Percentiles rank a stretch among this genome's conserved stretches.
phyloP scores from a whole-genome alignment of 2,888 invertebrate genomes.

The Leptogaster cylindrica region DNA sequence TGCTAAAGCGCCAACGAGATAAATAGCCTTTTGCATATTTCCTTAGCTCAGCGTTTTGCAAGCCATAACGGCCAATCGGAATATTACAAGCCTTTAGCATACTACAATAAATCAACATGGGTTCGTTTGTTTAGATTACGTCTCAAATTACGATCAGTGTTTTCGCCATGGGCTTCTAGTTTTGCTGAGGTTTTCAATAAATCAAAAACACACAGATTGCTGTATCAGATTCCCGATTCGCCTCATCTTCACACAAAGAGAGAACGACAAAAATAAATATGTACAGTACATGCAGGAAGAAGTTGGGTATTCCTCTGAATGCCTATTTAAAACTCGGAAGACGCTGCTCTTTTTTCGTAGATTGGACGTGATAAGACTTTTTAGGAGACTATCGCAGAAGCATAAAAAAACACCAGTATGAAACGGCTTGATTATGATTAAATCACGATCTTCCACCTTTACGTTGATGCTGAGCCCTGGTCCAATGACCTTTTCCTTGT shows the following conservation, averaged over 20 bases:
- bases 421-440: constrained; percentile 15
- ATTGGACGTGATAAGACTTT: neutral
- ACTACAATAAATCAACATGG: too few relatives aligned
- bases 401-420: too few relatives aligned
- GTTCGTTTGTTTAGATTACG: too few relatives aligned
- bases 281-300: neutral
- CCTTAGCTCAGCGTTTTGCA: constrained; percentile 1
- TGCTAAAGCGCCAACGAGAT: constrained; percentile 1
- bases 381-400: constrained; percentile 3
- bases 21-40: too few relatives aligned
- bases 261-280: too few relatives aligned
- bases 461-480: neutral
- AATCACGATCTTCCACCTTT: constrained; percentile 18
- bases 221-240: too few relatives aligned
- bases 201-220: constrained; percentile 20
- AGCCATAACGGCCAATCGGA: too few relatives aligned
- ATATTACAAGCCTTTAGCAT: too few relatives aligned
- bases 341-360: constrained; percentile 13
- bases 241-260: too few relatives aligned
- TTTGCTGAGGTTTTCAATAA: constrained; percentile 26
- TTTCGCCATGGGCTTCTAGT: constrained; percentile 1
- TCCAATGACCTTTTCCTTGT: constrained; percentile 17
- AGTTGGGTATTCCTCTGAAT: neutral
- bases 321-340: constrained; percentile 26
- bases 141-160: too few relatives aligned